Evolutionary conservation across 2,113 vertebrate species (phyloP).

Genomic region (Anguilla japonica): DNA sequence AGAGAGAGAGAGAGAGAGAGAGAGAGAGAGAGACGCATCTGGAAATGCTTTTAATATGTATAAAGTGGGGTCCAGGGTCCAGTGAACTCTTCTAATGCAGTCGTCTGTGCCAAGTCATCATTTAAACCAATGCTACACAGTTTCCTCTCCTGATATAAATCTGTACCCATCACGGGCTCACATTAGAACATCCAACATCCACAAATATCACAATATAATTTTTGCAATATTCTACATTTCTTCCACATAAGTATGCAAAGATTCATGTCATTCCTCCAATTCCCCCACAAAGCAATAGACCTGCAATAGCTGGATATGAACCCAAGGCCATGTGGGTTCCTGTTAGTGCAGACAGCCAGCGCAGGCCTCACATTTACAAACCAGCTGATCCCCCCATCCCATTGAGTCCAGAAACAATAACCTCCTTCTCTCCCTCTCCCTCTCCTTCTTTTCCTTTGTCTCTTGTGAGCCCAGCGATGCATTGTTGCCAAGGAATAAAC

Average conservation of each 20-base stretch:
- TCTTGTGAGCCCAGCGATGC: background rate
- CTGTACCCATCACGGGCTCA: background rate
- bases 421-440: background rate
- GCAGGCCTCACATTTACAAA: background rate
- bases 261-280: too few species aligned
- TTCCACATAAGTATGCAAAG: background rate
- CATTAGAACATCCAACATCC: background rate
- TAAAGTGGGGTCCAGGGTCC: constrained; percentile 19
- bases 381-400: background rate
- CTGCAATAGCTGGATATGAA: background rate
- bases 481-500: constrained; percentile 8
- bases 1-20: background rate
- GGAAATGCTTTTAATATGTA: constrained; percentile 41
- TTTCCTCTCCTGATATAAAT: background rate
- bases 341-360: background rate
- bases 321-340: background rate
- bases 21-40: constrained; percentile 27
- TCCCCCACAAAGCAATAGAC: too few species aligned
- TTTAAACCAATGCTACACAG: background rate
- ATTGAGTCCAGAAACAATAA: background rate
- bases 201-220: background rate
- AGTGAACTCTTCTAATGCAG: constrained; percentile 17
- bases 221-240: background rate
- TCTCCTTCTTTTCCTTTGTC: background rate
- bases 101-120: constrained; percentile 26